Base-by-base conservation (phyloP, 2,888 invertebrate genomes). In the Gastrophysa polygoni region DNA sequence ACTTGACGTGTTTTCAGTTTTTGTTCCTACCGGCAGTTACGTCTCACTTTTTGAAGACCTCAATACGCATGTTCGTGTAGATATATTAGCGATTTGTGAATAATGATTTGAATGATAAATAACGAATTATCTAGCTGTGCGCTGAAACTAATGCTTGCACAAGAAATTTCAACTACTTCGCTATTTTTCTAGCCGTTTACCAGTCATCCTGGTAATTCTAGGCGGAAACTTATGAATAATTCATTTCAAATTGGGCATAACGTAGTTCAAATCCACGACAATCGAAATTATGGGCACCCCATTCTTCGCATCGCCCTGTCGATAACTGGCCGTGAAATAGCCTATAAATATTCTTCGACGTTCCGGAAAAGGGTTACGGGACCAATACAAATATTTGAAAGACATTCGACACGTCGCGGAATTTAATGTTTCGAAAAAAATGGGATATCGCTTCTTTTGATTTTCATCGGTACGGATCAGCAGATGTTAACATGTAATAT, bases 401-500 rank as follows among this genome's bases (percentile, higher is more conserved):
- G 69, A 68, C 56, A 75, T 75, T 74, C 70, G 74, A 68, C 65
- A 68, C 70, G 70, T 63, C 59, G 29, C 59, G 61, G 71, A 71
- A 73, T 69, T 74, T 73, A 75, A 75, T 75, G 75, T 74, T 73
- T 71, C 71, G 74, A 72, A 74, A 73, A 74, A 73, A 74, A 71
- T 67, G 52, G 62, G 59, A 57, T 4, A 63, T 57, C 48, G 57
- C 61, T 70, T 65, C 59, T 59, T 70, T 67, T 38, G 38, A 34
- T 57, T 66, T 63, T 59, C 32, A n/a, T n/a, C 38, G 38, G 44
- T 29, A 7, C n/a, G n/a, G 17, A 16, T 17, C 21, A 64, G 60
- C 69, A 69, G 71, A 68, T 68, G 69, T 54, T 54, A 24, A 28
- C 10, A 43, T 32, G 32, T 14, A 52, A 38, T 52, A 6, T 4